A percentile compares a stretch with the other conserved stretches of the same genome.
Conservation (phyloP, 2,888 invertebrate genomes). For the Gymnocheta viridis region DNA sequence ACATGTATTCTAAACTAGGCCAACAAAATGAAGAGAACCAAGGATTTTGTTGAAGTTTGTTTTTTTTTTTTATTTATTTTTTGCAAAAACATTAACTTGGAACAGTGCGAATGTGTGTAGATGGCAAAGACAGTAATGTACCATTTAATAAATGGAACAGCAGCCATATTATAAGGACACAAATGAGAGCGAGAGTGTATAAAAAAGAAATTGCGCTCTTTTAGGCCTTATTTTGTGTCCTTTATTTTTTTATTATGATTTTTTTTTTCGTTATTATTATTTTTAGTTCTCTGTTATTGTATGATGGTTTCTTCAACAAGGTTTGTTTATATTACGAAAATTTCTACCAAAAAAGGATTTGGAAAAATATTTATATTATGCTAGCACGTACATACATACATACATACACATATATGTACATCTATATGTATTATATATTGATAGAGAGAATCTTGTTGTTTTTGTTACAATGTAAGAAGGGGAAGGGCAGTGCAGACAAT, state of each 20-base stretch:
- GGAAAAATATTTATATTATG: conserved; percentile 25
- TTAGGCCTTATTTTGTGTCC: conserved; percentile 63
- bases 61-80: conserved; percentile 22
- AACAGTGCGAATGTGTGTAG: too few relatives aligned
- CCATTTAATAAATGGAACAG: conserved; percentile 46
- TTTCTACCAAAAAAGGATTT: conserved; percentile 35
- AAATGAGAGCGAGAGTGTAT: conserved; percentile 31
- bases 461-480: conserved; percentile 29
- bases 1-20: conserved; percentile 54
- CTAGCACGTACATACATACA: neutral
- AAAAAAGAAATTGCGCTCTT: conserved; percentile 55
- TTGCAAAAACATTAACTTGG: conserved; percentile 53
- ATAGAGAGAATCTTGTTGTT: neutral
- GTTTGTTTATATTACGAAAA: conserved; percentile 66
- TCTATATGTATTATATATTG: neutral
- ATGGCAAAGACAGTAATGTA: conserved; percentile 37
- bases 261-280: too few relatives aligned
- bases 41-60: conserved; percentile 23
- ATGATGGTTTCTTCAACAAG: conserved; percentile 40
- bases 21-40: conserved; percentile 44
- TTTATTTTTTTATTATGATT: neutral
- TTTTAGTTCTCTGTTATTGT: conserved; percentile 36
- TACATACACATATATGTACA: neutral
- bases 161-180: conserved; percentile 31
- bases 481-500: conserved; percentile 13